Conservation (phyloP, 2,113 vertebrate species). For the Amphilophus citrinellus region DNA sequence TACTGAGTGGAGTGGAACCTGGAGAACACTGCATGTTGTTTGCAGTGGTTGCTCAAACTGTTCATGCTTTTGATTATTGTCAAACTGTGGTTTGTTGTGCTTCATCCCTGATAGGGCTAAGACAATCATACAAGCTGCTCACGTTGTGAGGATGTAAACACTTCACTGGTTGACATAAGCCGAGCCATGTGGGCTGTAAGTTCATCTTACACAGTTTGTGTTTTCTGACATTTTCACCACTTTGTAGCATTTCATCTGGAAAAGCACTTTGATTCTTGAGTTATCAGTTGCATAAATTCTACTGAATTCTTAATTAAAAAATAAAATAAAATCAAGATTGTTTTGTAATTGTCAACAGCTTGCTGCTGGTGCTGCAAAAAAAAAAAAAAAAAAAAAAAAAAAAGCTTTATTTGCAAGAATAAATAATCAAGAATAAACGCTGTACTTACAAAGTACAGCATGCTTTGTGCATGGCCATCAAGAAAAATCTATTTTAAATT, state of each 20-base stretch:
- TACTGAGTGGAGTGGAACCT: neutral
- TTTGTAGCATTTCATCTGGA: constrained; percentile 52
- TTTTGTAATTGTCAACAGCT: constrained; percentile 30
- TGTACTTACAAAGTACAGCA: constrained; percentile 7
- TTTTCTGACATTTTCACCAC: constrained; percentile 45
- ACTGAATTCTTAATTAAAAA: constrained; percentile 2
- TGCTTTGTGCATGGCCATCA: neutral
- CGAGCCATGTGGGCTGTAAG: constrained; percentile 40
- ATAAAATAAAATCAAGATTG: constrained; percentile 19
- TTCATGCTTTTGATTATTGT: constrained; percentile 53
- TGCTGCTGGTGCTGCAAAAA: neutral
- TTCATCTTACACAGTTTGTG: constrained; percentile 40
- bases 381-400: neutral
- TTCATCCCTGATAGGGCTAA: constrained; percentile 19
- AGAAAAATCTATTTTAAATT: constrained; percentile 27
- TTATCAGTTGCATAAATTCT: constrained; percentile 21
- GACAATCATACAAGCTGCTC: constrained; percentile 42
- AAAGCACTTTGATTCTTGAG: constrained; percentile 38
- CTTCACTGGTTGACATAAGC: constrained; percentile 59
- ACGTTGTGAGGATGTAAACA: constrained; percentile 64
- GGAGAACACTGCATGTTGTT: neutral
- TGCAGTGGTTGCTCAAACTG: constrained; percentile 3
- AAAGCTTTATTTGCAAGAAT: constrained; percentile 9
- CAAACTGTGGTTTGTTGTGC: constrained; percentile 55
- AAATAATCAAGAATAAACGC: constrained; percentile 23